Evolutionary conservation across 2,888 invertebrate genomes (phyloP).

Genomic region (Mythimna ferrago): DNA sequence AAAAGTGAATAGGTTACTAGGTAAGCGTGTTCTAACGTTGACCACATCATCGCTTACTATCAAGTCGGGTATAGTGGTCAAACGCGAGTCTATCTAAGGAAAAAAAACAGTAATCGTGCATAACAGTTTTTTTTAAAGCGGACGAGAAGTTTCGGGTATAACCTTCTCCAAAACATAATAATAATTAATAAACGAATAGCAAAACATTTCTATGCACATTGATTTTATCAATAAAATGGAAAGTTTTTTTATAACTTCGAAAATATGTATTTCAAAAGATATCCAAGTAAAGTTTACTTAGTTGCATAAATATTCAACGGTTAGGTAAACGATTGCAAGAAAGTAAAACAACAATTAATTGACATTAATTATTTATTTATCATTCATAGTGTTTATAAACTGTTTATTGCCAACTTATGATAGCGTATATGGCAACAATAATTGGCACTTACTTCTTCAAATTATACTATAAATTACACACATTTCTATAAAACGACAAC

Average conservation of each 20-base stretch:
- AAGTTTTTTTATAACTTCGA: not conserved
- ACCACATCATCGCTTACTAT: too few relatives aligned
- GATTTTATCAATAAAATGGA: not conserved
- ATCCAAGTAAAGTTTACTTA: not conserved
- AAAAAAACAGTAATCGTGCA: too few relatives aligned
- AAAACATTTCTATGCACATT: not conserved
- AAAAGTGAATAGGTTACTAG: too few relatives aligned
- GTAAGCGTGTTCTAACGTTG: too few relatives aligned
- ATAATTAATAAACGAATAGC: not conserved
- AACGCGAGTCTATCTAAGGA: too few relatives aligned
- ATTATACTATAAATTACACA: slow-evolving; percentile 30
- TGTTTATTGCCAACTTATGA: slow-evolving; percentile 34
- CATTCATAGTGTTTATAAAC: slow-evolving; percentile 27
- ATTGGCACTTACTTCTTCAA: slow-evolving; percentile 31
- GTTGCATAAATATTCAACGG: not conserved
- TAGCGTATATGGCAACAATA: slow-evolving; percentile 22
- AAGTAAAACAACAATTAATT: slow-evolving; percentile 50
- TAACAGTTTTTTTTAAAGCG: too few relatives aligned
- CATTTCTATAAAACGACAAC: slow-evolving; percentile 30
- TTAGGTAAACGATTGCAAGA: slow-evolving; percentile 5
- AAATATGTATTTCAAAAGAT: not conserved
- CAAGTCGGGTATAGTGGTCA: too few relatives aligned
- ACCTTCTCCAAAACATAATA: not conserved
- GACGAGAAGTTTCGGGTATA: too few relatives aligned
- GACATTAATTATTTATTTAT: slow-evolving; percentile 41